Base-by-base conservation (phyloP, 2,888 invertebrate genomes). In the Synergus laeviventris region DNA sequence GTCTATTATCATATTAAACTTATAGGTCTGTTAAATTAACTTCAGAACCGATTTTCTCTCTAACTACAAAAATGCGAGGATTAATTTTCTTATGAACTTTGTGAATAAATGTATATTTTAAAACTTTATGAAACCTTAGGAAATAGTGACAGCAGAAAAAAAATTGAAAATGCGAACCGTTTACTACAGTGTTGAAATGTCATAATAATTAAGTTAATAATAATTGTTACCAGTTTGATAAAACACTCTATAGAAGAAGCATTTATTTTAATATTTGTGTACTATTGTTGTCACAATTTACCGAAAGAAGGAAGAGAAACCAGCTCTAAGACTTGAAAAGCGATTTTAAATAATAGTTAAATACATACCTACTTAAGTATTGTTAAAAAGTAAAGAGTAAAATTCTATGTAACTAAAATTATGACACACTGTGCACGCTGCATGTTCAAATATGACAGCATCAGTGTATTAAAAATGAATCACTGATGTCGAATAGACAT, bases 361-460 rank as follows among this genome's bases (percentile, higher is more conserved):
- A 61, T 16, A n/a, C n/a, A n/a, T n/a, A n/a, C n/a, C n/a, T n/a
- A n/a, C 24, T 36, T 9, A 24, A 42, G 14, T 42, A 42, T 42
- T 42, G 66, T 42, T 64, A 42, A 64, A 12, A 39, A 66, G 4
- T 45, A 24, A 16, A 24, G 0, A 45, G 16, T 31, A 45, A 66
- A 42, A 73, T 70, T 56, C 31, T 61, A 77, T 56, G 56, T 75
- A 59, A 76, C 74, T 74, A 11, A 81, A 74, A 74, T 70, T 84
- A 82, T 78, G 81, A 84, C 79, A 81, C 82, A 84, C 79, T 79
- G 80, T 75, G 81, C 79, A 76, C 77, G 79, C 76, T 76, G 45
- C 59, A 80, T 76, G 74, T 73, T 77, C 74, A 82, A 82, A 62
- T 82, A 84, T 85, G 84, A 81, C 86, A 85, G 84, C 84, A 86